Base-by-base conservation (phyloP, 2,888 invertebrate genomes). In the Choreutis nemorana region DNA sequence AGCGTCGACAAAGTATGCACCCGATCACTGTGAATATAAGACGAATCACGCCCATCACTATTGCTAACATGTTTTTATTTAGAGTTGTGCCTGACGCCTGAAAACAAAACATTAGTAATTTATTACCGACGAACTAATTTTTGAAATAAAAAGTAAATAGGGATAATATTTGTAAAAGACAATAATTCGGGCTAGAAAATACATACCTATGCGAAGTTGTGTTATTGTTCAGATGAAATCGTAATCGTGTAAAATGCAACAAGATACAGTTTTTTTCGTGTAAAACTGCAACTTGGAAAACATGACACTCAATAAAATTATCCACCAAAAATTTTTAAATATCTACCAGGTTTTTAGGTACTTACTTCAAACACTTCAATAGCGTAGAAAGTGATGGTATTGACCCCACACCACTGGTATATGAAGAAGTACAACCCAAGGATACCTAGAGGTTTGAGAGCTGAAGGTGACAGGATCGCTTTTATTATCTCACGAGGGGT, bases 381-480 rank as follows among this genome's bases (percentile, higher is more conserved):
- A 3, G 87, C 85, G 42, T 87, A 87, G 45, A 87, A 87, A 0
- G 87, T 87, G 14, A 87, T 72, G 1, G 85, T 83, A 40, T 87
- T 87, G 7, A 87, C 84, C 0, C 87, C 87, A 29, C 86, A 85
- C 79, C 86, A 87, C 48, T 87, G 87, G 51, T 87, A 87, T 28
- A 87, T 83, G 48, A 86, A 73, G 59, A 87, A 87, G 49, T 87
- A 87, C 1, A 84, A 39, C 2, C 83, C 80, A 1, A 87, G 60
- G 26, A 87, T 81, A 1, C 71, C 57, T 43, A 86, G 87, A 1
- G 87, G 87, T 40, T 84, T 87, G 26, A 86, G 45, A 0, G 86
- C 77, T 4, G 85, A 84, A 0, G 86, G 85, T 1, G 82, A 70
- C 6, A 84, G n/a, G 1, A 87, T 37, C 0, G 85, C 84, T 23